Evolutionary conservation across 2,888 invertebrate species (phyloP).

Genomic region (Nemoura dubitans): DNA sequence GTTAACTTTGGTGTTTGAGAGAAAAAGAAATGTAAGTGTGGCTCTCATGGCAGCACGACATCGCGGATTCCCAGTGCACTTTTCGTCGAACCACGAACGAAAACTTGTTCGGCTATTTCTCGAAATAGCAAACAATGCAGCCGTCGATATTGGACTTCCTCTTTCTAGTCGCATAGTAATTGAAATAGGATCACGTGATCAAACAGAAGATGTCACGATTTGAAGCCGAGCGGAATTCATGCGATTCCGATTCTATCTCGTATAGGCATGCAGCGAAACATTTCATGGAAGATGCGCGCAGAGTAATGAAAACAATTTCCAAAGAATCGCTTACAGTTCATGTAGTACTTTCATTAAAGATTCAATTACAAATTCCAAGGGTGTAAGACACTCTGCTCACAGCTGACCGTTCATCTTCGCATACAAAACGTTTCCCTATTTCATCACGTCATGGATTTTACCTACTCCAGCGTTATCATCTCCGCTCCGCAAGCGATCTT

Average conservation of each 20-base stretch:
- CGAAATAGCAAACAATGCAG: background rate
- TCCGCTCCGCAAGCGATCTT: background rate
- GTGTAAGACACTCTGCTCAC: background rate
- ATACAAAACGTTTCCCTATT: background rate
- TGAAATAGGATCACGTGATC: background rate
- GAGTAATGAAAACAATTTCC: background rate
- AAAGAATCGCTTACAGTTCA: background rate
- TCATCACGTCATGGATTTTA: background rate
- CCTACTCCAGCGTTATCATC: background rate
- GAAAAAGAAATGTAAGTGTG: too few relatives aligned
- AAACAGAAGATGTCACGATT: background rate
- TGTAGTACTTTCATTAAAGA: background rate
- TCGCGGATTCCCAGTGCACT: too few relatives aligned
- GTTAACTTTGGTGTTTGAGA: background rate
- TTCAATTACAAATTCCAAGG: background rate
- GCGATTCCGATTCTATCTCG: background rate
- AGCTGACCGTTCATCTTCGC: background rate
- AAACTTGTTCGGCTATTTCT: background rate
- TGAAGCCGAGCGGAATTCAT: background rate
- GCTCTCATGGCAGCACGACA: background rate
- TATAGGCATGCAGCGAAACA: background rate
- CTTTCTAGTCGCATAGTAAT: background rate
- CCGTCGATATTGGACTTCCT: background rate
- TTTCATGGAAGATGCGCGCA: background rate
- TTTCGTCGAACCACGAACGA: too few relatives aligned